Evolutionary conservation across 1,140 invertebrate species (phyloP), one percentile per base, ranked within the genome.

Genomic region (Sipha flava): DNA sequence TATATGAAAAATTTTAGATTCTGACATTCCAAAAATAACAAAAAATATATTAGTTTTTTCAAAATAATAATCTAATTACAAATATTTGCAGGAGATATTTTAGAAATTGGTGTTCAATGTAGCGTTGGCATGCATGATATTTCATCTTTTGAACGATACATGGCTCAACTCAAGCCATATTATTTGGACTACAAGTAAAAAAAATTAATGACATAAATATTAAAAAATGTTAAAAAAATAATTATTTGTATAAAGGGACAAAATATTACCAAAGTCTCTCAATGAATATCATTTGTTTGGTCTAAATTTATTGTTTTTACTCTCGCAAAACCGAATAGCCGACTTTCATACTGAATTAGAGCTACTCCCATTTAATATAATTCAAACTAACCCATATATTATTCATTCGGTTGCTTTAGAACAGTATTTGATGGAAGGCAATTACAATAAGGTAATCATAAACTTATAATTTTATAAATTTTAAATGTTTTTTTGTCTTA

Each of bases 391-490:
- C 85, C 91, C 95, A 70, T 99, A 98, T 85, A 97, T 99, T 45
- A 90, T 91, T 81, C 95, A 98, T 85, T 96, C 97, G 0, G 88
- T 99, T 0, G 95, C 94, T 43, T 88, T 99, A 81, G 98, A 99
- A 84, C 97, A 99, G 84, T 98, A 96, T 87, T 88, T 99, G 54
- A 99, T 99, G 97, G 98, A 99, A 87, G 98, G 98, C 37, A 96
- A 95, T 80, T 99, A 99, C 84, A 99, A 99, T 85, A 99, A 99
- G 87, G 91, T 92, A 85, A 82, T 81, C 3, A 37, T 37, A 37
- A 37, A 37, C 9, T 37, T 37, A 9, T 37, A 37, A n/a, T n/a
- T 37, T 37, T 9, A 37, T 37, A 37, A 37, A 4, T 37, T 37
- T 4, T 37, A 37, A 37, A 37, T 64, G 12, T 64, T 23, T 31